Percentiles rank a stretch among this genome's conserved stretches.
Conservation (phyloP, 2,797 vertebrate species). For the Choloepus didactylus region DNA sequence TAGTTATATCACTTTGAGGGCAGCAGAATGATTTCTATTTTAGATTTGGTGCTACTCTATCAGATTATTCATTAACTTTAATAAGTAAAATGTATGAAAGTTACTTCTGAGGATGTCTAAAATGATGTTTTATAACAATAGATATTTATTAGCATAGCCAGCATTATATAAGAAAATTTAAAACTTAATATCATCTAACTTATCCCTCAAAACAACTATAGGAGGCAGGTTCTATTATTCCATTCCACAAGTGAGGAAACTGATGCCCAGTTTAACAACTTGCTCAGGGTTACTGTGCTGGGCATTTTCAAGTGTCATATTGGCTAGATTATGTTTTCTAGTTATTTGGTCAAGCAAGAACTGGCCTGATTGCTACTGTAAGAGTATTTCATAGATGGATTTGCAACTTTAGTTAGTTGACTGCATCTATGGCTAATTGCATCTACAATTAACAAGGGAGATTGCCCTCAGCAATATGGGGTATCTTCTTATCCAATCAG, state of each 20-base stretch:
- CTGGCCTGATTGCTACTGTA: too few relatives aligned
- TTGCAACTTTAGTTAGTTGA: too few relatives aligned
- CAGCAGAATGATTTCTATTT: neutral
- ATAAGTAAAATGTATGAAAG: neutral
- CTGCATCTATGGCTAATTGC: too few relatives aligned
- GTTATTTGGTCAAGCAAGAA: too few relatives aligned
- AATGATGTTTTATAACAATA: neutral
- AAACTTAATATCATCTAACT: neutral
- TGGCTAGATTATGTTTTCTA: too few relatives aligned
- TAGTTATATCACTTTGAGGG: neutral
- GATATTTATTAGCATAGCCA: neutral
- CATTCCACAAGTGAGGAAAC: neutral
- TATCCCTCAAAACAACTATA: neutral
- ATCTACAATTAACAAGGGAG: too few relatives aligned
- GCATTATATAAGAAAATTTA: neutral
- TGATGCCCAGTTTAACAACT: neutral
- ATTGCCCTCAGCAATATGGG: too few relatives aligned
- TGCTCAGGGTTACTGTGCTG: neutral
- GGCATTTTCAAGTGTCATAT: too few relatives aligned
- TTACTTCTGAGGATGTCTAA: neutral
- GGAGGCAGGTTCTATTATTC: neutral
- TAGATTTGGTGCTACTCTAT: neutral
- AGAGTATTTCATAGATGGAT: too few relatives aligned
- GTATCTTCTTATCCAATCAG: too few relatives aligned
- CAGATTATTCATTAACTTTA: neutral